These are phyloP conservation scores for Protosalanx chinensis DNA, from an alignment of 2,797 vertebrate genomes.

Conservation along the genomic window DNA sequence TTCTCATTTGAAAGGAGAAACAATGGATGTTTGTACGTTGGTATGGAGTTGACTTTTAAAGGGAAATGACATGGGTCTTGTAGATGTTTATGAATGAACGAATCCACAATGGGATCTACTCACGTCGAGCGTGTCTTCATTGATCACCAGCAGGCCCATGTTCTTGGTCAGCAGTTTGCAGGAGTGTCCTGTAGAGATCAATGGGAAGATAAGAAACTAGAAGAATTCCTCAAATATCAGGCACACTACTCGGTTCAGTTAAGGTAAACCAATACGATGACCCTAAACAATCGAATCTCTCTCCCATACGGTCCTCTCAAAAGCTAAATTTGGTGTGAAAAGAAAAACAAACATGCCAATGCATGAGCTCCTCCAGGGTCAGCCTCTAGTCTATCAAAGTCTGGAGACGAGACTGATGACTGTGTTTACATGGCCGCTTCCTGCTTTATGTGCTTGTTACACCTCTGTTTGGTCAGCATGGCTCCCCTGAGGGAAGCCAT, in stretches of 20 bases:
- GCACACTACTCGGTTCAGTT: too few species aligned
- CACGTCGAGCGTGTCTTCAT: conserved; percentile 96
- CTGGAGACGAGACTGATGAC: conserved; percentile 66
- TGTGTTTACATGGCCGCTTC: conserved; percentile 61
- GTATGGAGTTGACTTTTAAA: neutral
- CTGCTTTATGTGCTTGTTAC: conserved; percentile 64
- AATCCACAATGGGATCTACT: conserved; percentile 65
- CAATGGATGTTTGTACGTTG: neutral
- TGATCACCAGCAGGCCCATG: conserved; percentile 96
- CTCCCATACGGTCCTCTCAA: neutral
- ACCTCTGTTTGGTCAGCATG: conserved; percentile 59
- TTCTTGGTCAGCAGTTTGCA: conserved; percentile 96
- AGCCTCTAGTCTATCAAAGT: conserved; percentile 28
- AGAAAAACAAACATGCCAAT: neutral
- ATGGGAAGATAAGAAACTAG: neutral
- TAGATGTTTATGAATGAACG: conserved; percentile 8
- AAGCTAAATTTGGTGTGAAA: neutral
- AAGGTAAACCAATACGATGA: neutral
- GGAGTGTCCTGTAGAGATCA: conserved; percentile 81
- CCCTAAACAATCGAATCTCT: neutral
- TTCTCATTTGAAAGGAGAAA: neutral
- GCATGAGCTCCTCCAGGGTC: neutral
- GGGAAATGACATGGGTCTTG: too few species aligned
- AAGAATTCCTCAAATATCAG: neutral
- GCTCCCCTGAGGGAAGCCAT: conserved; percentile 55